These are phyloP conservation scores for Cirrhinus molitorella DNA, from an alignment of 2,797 vertebrate genomes.

Conservation along the genomic window DNA sequence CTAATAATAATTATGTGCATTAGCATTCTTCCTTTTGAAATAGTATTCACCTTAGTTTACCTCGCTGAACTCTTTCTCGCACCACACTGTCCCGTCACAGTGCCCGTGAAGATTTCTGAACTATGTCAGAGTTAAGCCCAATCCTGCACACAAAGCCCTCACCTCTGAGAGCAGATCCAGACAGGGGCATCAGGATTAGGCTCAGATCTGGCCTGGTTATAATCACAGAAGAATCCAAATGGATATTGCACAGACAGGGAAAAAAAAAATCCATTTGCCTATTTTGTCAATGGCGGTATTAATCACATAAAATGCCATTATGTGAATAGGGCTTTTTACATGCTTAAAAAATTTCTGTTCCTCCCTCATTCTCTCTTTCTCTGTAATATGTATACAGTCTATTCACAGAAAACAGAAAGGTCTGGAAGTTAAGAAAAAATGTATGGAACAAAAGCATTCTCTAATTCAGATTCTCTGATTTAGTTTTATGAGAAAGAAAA, in stretches of 20 bases:
- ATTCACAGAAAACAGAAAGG: constrained; percentile 14
- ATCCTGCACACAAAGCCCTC: constrained; percentile 36
- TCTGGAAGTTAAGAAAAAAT: not conserved
- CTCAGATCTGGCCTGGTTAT: constrained; percentile 38
- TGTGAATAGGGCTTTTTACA: constrained; percentile 59
- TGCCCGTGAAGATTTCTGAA: constrained; percentile 25
- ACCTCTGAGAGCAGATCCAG: constrained; percentile 25
- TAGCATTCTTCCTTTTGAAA: not conserved
- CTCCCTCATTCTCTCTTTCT: not conserved
- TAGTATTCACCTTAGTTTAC: not conserved
- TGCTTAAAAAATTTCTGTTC: constrained; percentile 18
- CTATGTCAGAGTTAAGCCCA: constrained; percentile 33
- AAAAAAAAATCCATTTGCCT: constrained; percentile 70
- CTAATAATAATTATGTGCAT: not conserved
- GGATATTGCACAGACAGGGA: constrained; percentile 68
- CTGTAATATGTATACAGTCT: constrained; percentile 4
- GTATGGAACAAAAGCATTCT: not conserved
- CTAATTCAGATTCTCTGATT: too few relatives aligned
- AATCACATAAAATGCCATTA: constrained; percentile 68
- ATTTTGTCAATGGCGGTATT: constrained; percentile 74
- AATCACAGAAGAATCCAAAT: constrained; percentile 55
- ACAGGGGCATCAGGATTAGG: constrained; percentile 27
- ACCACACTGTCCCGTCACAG: not conserved
- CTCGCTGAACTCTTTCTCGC: not conserved
- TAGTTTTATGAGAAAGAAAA: too few relatives aligned